Percentiles rank a stretch among this genome's conserved stretches.
Evolutionary conservation across 2,797 vertebrate species (phyloP).

Genomic region (Sparidentex hasta): DNA sequence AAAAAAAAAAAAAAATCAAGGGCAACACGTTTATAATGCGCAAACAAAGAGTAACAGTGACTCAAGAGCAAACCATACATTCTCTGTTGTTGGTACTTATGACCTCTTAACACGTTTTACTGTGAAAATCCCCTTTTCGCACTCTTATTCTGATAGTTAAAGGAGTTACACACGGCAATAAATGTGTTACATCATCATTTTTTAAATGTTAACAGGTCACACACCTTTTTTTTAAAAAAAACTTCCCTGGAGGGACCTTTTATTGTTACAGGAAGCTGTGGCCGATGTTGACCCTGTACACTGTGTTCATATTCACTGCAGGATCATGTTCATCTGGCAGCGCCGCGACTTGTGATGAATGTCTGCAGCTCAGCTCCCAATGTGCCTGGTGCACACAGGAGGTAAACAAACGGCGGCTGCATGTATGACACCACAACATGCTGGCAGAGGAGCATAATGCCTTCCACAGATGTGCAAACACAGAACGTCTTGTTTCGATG

Average conservation of each 20-base stretch:
- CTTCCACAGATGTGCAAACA: not conserved
- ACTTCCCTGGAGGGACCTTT: not conserved
- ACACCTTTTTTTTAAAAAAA: not conserved
- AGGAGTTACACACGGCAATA: not conserved
- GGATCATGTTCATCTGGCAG: slow-evolving; percentile 89
- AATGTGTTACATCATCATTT: not conserved
- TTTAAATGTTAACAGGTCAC: not conserved
- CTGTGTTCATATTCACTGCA: slow-evolving; percentile 65
- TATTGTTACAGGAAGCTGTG: slow-evolving; percentile 8
- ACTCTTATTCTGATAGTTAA: not conserved
- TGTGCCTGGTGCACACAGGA: slow-evolving; percentile 97
- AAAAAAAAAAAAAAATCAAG: slow-evolving; percentile 36
- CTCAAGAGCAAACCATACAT: not conserved
- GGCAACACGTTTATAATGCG: slow-evolving; percentile 36
- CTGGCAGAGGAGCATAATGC: too few relatives aligned
- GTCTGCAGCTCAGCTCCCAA: slow-evolving; percentile 91
- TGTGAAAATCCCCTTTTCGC: not conserved
- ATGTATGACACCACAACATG: not conserved
- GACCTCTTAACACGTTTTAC: slow-evolving; percentile 13
- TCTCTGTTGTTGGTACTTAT: slow-evolving; percentile 10
- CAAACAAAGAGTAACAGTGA: slow-evolving; percentile 23
- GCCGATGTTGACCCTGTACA: not conserved
- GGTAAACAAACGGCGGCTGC: slow-evolving; percentile 81
- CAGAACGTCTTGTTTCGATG: not conserved
- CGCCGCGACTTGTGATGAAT: slow-evolving; percentile 91